Evolutionary conservation across 2,113 vertebrate genomes (phyloP), one percentile per base, ranked within the genome.

Genomic region (Caloenas nicobarica): DNA sequence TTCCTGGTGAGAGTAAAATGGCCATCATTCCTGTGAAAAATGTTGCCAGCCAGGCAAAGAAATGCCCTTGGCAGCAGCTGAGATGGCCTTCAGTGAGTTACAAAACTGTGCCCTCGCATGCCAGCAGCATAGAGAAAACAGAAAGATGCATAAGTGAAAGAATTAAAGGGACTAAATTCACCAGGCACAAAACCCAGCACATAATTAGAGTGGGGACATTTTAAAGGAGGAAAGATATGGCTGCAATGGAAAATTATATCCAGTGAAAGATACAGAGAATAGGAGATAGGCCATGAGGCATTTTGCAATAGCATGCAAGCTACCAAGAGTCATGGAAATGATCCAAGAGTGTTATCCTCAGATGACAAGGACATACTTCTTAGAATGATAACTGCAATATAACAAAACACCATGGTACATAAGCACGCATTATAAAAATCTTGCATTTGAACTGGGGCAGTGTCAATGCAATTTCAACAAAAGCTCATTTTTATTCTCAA

Each of bases 341-440:
- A 89, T 93, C 94, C 95, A 93, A 84, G 60, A 92, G 42, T 53
- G 66, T 84, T 93, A 86, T 92, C 89, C 94, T 92, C 83, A 93
- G 79, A 79, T 93, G 86, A 95, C 95, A 95, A 92, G 68, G 53
- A 78, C 33, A 24, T 68, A 51, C 25, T 95, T 97, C 81, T 81
- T 7, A 4, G 42, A 95, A 80, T 53, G 8, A 84, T 62, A 66
- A 51, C 23, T 61, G 81, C 48, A 90, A 24, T 25, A 64, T 56
- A 83, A 88, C 36, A 66, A 83, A 93, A 34, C 60, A 69, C 44
- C 31, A 60, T 9, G 9, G 36, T 29, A 77, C 10, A 0, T 51
- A 58, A 68, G 38, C 53, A 79, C 4, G 13, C 34, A 38, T 23
- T 38, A 82, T 61, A 50, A 68, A 84, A 78, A 89, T 65, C 61